These are phyloP conservation scores for Drepanosiphum platanoidis DNA, from an alignment of 2,888 invertebrate genomes.

Conservation along the genomic window DNA sequence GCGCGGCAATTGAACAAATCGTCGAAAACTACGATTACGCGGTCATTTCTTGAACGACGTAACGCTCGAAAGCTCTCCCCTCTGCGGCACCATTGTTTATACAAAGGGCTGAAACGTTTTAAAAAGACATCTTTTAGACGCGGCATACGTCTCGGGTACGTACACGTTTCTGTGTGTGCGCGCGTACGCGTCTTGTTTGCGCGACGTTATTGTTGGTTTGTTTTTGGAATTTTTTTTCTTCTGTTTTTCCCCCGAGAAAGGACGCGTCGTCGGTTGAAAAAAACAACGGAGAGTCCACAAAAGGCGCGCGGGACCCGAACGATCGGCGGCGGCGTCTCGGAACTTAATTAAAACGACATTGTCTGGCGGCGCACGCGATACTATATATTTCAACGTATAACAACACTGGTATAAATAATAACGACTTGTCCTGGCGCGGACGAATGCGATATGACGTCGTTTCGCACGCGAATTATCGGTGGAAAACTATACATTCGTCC, in stretches of 20 bases:
- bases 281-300: neutral
- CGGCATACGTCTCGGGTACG: slow-evolving; percentile 34
- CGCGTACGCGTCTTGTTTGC: slow-evolving; percentile 5
- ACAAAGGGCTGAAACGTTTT: slow-evolving; percentile 54
- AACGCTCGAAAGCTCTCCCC: slow-evolving; percentile 59
- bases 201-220: slow-evolving; percentile 24
- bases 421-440: too few species aligned
- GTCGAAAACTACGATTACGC: slow-evolving; percentile 44
- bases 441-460: too few species aligned
- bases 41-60: slow-evolving; percentile 51
- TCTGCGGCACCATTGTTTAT: slow-evolving; percentile 17
- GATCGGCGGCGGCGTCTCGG: neutral
- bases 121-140: slow-evolving; percentile 48
- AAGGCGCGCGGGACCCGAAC: neutral
- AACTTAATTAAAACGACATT: slow-evolving; percentile 16
- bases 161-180: neutral
- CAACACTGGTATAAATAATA: too few species aligned
- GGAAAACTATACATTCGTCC: too few species aligned
- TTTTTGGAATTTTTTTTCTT: neutral
- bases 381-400: too few species aligned
- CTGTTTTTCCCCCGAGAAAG: neutral
- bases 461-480: too few species aligned
- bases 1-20: slow-evolving; percentile 51
- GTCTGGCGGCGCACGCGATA: neutral
- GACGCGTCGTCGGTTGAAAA: neutral